Percentiles rank a stretch among this genome's conserved stretches.
Evolutionary conservation across 1,140 invertebrate species (phyloP).

Genomic region (Campoletis sonorensis): DNA sequence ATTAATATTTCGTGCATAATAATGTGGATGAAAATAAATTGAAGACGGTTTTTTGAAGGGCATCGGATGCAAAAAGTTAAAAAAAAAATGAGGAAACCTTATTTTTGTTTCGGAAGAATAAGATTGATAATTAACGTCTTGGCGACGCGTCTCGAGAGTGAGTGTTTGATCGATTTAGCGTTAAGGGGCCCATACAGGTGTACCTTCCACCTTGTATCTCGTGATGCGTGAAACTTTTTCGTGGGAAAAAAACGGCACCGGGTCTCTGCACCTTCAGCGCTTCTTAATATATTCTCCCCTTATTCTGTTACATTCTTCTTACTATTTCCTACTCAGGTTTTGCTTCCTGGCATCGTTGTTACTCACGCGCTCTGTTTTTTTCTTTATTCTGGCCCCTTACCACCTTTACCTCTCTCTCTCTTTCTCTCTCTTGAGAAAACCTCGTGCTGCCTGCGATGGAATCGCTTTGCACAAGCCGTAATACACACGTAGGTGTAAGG

Average conservation of each 20-base stretch:
- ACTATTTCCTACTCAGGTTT: neutral
- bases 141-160: too few relatives aligned
- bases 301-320: constrained; percentile 9
- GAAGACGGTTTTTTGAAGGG: too few relatives aligned
- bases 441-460: neutral
- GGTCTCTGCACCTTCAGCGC: constrained; percentile 5
- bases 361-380: neutral
- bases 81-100: too few relatives aligned
- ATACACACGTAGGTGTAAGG: neutral
- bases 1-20: too few relatives aligned
- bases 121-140: too few relatives aligned
- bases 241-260: neutral
- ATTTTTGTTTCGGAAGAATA: too few relatives aligned
- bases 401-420: neutral
- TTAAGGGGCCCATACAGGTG: too few relatives aligned
- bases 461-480: neutral
- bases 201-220: neutral
- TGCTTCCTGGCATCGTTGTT: neutral
- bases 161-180: too few relatives aligned
- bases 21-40: too few relatives aligned
- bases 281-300: constrained; percentile 9
- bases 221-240: constrained; percentile 1
- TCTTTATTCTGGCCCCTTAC: neutral
- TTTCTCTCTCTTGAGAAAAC: neutral
- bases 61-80: too few relatives aligned